Evolutionary conservation across 2,113 vertebrate species (phyloP), one percentile per base, ranked within the genome.

Genomic region (Stictonetta naevosa): DNA sequence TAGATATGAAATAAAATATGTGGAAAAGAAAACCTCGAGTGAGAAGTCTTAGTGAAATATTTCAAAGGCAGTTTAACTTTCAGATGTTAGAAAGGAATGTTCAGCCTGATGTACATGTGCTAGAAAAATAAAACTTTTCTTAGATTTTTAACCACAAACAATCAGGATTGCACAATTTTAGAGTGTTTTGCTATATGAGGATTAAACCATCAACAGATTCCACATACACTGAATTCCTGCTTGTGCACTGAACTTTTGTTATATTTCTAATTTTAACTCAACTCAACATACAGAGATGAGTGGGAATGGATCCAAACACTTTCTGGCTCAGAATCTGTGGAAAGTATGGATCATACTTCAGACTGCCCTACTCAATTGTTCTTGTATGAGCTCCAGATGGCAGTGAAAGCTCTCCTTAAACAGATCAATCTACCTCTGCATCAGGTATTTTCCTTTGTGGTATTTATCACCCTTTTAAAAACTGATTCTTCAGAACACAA

Each of bases 221-320:
- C 87, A 91, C 97, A 90, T 90, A 95, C 86, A 90, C 83, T 67
- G 62, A 95, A 96, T 97, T 97, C 97, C 96, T 96, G 93, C 95
- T 96, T 97, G 59, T 93, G 96, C 96, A 95, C 94, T 97, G 97
- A 98, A 97, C 97, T 98, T 98, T 97, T 98, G 97, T 98, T 98
- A 42, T 97, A 98, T 96, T 98, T 98, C 98, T 98, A 97, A 98
- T 98, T 98, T 98, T 98, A 98, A 98, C 98, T 98, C 96, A 94
- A 97, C 96, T 98, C 94, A 96, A 97, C 94, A 89, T 98, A 97
- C 98, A 99, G 99, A 98, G 99, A 99, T 95, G 99, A 99, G 97
- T 99, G 99, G 99, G 99, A 99, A 97, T 99, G 99, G 99, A 98
- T 99, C 98, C 99, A 99, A 98, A 98, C 95, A 53, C 98, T 99